Percentiles rank a stretch among this genome's conserved stretches.
Conservation (phyloP, 2,113 vertebrate species). For the Antechinus flavipes region DNA sequence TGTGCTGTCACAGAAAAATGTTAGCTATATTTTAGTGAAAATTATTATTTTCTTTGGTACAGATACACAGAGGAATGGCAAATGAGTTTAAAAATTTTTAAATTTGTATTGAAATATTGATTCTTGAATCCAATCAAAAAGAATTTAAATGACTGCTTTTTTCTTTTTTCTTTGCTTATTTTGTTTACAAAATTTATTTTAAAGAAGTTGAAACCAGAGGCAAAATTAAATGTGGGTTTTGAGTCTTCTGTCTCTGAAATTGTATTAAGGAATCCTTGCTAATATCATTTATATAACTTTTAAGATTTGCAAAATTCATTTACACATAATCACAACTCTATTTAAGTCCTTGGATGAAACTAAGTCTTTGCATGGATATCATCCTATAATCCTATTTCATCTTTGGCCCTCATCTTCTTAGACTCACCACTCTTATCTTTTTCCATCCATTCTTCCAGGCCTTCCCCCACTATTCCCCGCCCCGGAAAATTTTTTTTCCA, state of each 20-base stretch:
- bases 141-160: neutral
- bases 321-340: neutral
- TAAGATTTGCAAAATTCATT: neutral
- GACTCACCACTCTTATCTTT: neutral
- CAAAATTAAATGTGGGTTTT: neutral
- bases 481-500: neutral
- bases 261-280: neutral
- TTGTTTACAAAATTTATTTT: neutral
- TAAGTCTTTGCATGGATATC: neutral
- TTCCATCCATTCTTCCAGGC: neutral
- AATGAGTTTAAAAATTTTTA: constrained; percentile 7
- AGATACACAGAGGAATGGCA: constrained; percentile 28
- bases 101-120: constrained; percentile 17
- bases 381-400: neutral
- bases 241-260: neutral
- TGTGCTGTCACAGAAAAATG: constrained; percentile 1
- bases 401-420: neutral
- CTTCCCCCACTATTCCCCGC: neutral
- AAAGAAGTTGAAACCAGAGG: constrained; percentile 1
- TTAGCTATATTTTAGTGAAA: constrained; percentile 46
- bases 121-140: constrained; percentile 28
- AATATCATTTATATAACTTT: neutral
- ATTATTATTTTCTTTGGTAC: constrained; percentile 20
- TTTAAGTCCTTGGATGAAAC: neutral
- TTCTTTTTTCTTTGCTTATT: no score